Base-by-base conservation (phyloP, 1,140 invertebrate species). In the Hyles vespertilio region DNA sequence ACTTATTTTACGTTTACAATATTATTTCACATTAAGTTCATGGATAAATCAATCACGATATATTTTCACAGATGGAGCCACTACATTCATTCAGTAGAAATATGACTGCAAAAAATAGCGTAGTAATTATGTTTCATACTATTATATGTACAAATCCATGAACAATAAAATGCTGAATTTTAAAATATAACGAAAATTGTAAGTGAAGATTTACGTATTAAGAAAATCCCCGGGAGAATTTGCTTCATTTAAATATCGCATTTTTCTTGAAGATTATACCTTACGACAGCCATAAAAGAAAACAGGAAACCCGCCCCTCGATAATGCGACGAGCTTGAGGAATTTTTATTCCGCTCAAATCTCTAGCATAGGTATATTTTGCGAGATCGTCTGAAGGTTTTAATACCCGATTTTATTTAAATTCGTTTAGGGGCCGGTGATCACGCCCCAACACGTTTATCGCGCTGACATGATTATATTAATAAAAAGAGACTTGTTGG, bases 201-300 rank as follows among this genome's bases (percentile, higher is more conserved):
- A 81, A 78, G 71, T 72, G 69, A 79, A 72, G 72, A 73, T 79
- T 77, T 74, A 68, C 63, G 65, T 81, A 77, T 77, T 72, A 74
- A 75, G 72, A 65, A 74, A 79, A 79, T 78, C 76, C 76, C 78
- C 75, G 71, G 68, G 76, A 76, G 86, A 89, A 90, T 89, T 87
- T 72, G 71, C 79, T 86, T 90, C 87, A 89, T 90, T 89, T 89
- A 89, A 90, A 89, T 89, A 90, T 89, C 85, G 84, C 87, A 89
- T 89, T 89, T 89, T 89, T 89, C 86, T 85, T 81, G 79, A 87
- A 89, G 87, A 89, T 90, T 89, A 89, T 89, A 89, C 87, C 81
- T 79, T 88, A 87, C 86, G 87, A 87, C 86, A 88, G 84, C 85
- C 84, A 89, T 89, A 90, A 90, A 90, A 87, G 84, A 85, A 88